phyloP scores from a whole-genome alignment of 1,140 invertebrate species.

The Heterodera carotae region DNA sequence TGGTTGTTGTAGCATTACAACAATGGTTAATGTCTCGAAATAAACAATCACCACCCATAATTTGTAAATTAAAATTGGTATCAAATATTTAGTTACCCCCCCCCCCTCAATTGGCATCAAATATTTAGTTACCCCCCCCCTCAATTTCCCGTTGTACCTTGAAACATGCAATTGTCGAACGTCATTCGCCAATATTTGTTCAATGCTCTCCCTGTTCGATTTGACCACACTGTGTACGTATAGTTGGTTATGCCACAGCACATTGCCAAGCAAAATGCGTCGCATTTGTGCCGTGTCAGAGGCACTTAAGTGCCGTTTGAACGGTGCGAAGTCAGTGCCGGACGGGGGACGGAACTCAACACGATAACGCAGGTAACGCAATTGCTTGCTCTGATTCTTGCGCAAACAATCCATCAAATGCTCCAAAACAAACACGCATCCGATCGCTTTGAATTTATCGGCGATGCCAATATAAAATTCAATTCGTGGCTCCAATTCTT shows the following conservation, averaged over 20 bases:
- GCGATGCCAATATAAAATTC: not conserved
- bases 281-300: not conserved
- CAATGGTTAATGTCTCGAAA: no score
- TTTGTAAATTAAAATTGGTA: no score
- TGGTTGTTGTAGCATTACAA: no score
- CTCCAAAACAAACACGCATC: constrained; percentile 7
- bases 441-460: not conserved
- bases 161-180: not conserved
- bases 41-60: no score
- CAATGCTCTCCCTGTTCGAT: not conserved
- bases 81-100: no score
- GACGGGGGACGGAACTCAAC: not conserved
- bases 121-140: no score
- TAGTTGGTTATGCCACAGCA: constrained; percentile 7
- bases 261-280: constrained; percentile 22
- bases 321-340: constrained; percentile 3
- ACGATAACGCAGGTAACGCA: not conserved
- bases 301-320: constrained; percentile 28
- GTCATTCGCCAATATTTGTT: not conserved
- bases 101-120: not conserved
- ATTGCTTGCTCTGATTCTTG: not conserved
- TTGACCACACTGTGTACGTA: constrained; percentile 1
- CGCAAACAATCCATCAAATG: constrained; percentile 11
- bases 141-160: not conserved
- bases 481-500: constrained; percentile 10